Evolutionary conservation across 2,797 vertebrate species (phyloP).

Genomic region (Gambelia wislizenii): DNA sequence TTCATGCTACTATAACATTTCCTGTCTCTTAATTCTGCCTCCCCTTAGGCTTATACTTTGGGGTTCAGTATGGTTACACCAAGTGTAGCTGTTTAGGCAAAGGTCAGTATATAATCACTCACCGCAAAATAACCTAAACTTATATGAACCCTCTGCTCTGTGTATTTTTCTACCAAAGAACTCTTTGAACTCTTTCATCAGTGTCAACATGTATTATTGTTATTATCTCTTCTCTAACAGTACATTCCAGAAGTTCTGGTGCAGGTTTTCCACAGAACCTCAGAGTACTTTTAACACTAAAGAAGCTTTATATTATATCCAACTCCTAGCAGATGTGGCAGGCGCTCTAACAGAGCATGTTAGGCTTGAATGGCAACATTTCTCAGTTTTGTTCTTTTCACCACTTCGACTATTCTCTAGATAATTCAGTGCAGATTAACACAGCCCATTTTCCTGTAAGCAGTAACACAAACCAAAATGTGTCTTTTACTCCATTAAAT

Average conservation of each 20-base stretch:
- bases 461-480: slow-evolving; percentile 59
- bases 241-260: slow-evolving; percentile 2
- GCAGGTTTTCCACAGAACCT: slow-evolving; percentile 15
- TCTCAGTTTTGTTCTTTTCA: slow-evolving; percentile 54
- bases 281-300: slow-evolving; percentile 9
- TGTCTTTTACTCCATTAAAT: slow-evolving; percentile 70
- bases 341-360: not conserved
- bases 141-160: slow-evolving; percentile 29
- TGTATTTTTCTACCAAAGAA: slow-evolving; percentile 43
- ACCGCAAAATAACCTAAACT: slow-evolving; percentile 2
- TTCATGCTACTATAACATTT: slow-evolving; percentile 32
- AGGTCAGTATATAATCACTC: slow-evolving; percentile 17
- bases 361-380: slow-evolving; percentile 41
- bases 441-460: slow-evolving; percentile 64
- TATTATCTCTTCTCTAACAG: not conserved
- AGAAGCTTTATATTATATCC: not conserved
- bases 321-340: slow-evolving; percentile 26
- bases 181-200: not conserved
- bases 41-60: slow-evolving; percentile 25
- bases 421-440: slow-evolving; percentile 59
- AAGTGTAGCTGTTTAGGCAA: not conserved
- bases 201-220: not conserved
- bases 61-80: slow-evolving; percentile 27
- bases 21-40: not conserved
- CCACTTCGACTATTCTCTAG: slow-evolving; percentile 52